A percentile compares a stretch with the other conserved stretches of the same genome.
Evolutionary conservation across 2,113 vertebrate species (phyloP).

Genomic region (Prionailurus viverrinus): DNA sequence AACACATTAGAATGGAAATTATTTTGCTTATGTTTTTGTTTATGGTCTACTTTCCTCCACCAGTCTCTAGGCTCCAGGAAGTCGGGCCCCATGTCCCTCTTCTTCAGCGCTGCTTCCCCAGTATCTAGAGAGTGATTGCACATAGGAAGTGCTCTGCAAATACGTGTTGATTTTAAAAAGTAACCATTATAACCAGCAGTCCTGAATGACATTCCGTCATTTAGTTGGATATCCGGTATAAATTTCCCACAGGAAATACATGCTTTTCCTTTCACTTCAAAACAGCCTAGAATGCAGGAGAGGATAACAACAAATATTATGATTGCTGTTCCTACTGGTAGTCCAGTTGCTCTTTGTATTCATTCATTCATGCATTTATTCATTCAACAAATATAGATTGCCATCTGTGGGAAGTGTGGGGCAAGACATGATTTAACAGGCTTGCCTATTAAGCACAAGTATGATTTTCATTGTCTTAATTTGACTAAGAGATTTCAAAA

Average conservation of each 20-base stretch:
- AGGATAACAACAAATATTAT: background rate
- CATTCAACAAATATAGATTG: background rate
- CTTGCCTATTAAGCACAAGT: background rate
- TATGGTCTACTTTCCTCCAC: background rate
- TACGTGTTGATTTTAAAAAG: background rate
- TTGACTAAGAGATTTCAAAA: background rate
- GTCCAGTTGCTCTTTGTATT: background rate
- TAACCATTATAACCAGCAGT: background rate
- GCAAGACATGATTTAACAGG: background rate
- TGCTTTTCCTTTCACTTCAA: background rate
- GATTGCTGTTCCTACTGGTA: background rate
- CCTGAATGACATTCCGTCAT: background rate
- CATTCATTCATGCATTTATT: background rate
- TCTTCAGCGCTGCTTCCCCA: background rate
- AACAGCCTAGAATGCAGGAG: background rate
- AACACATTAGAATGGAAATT: background rate
- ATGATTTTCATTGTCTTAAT: background rate
- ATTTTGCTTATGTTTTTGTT: background rate
- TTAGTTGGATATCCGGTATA: background rate
- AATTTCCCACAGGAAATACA: background rate
- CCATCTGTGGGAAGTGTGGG: background rate
- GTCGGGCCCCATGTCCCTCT: background rate
- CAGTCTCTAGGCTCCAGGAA: background rate
- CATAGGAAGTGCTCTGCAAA: background rate
- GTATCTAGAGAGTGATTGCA: background rate